Percentiles rank a stretch among this genome's conserved stretches.
Conservation (phyloP, 2,113 vertebrate genomes). For the Phocoena sinus region DNA sequence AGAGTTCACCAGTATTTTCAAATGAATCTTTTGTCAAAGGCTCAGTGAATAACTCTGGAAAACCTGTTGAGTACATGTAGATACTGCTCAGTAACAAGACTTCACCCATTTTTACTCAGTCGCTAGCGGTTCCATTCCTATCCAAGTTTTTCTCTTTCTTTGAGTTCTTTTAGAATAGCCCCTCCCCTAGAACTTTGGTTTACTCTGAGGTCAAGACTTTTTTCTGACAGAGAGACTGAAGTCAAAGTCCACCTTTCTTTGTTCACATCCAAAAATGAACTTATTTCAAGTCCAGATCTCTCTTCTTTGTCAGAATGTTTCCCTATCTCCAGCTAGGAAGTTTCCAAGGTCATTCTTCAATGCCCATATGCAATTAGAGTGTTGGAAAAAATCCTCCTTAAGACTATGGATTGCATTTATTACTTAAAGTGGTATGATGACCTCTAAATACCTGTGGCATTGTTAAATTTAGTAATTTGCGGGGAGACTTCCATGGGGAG, state of each 20-base stretch:
- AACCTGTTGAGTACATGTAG: background rate
- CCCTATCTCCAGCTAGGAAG: background rate
- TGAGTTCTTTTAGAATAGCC: background rate
- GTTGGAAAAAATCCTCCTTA: background rate
- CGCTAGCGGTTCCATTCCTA: background rate
- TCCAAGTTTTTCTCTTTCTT: background rate
- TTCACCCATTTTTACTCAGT: background rate
- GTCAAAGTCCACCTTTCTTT: background rate
- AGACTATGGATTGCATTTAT: background rate
- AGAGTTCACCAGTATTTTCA: background rate
- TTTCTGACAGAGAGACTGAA: background rate
- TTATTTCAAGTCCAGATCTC: background rate
- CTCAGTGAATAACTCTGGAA: background rate
- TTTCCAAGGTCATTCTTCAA: background rate
- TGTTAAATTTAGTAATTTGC: background rate
- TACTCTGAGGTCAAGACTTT: background rate
- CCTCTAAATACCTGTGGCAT: background rate
- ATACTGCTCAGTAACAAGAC: background rate
- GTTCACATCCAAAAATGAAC: background rate
- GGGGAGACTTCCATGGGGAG: background rate
- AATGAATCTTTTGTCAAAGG: background rate
- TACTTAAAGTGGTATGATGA: background rate
- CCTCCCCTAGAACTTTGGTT: background rate
- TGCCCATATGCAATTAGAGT: background rate
- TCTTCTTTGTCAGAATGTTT: background rate